Evolutionary conservation across 1,140 invertebrate genomes (phyloP), one percentile per base, ranked within the genome.

Genomic region (Medauroidea extradentata): DNA sequence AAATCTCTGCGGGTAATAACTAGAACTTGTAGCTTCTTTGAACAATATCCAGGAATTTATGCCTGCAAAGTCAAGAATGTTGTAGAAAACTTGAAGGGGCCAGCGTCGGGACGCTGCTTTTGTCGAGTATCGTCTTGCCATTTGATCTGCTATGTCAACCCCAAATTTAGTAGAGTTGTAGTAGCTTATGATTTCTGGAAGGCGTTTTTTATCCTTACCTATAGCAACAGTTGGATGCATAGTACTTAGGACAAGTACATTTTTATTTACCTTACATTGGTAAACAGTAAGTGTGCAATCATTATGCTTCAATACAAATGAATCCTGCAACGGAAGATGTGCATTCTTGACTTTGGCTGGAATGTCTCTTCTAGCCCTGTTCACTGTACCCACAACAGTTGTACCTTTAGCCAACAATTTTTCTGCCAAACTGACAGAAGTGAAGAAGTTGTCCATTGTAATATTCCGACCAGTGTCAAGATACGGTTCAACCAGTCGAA

Each of bases 81-180:
- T 67, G 53, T 50, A 64, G 62, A 67, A 64, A 21, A 61, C 53
- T 56, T 64, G 57, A 25, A 67, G 41, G 11, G 63, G 63, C 62
- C 62, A 68, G 52, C 53, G 61, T 23, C 43, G 23, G 53, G 58
- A 61, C 29, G n/a, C 42, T 19, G 48, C 29, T 51, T 52, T 59
- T 19, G 43, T 41, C 3, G 48, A 52, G 54, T 59, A 66, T 61
- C 57, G 53, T 25, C 44, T 56, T n/a, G 52, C 48, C 62, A 63
- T 65, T 62, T 63, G 44, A 48, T 66, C 52, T n/a, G 38, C 34
- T 29, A 65, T 54, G 48, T 67, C 58, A 34, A 67, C 63, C 23
- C 59, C 52, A 64, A 53, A 66, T 60, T 67, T 68, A 14, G 59
- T 68, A 39, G 62, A 56, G 38, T 65, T 69, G 57, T 68, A 68